Base-by-base conservation (phyloP, 2,888 invertebrate genomes). In the Drosophila sordidula region DNA sequence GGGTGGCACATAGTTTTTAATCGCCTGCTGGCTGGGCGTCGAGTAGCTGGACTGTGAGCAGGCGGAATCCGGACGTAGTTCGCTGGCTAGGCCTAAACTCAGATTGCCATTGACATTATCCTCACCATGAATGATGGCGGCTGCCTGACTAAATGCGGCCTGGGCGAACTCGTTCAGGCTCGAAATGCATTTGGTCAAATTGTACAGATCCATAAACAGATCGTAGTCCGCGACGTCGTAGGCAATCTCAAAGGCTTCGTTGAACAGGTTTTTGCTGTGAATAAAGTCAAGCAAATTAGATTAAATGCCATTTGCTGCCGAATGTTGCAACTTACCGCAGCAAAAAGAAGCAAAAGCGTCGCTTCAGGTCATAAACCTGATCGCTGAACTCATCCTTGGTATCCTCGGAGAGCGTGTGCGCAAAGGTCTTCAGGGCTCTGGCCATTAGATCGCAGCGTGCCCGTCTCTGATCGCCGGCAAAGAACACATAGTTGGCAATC, bases 221-320 rank as follows among this genome's bases (percentile, higher is more conserved):
- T 98, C 98, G 91, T 96, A 96, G 89, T 97, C 97, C 54, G 95
- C 95, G 73, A 98, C 94, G 91, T 98, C 97, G 76, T 97, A 96
- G 0, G 96, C 98, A 65, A 97, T 93, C 62, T 97, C 94, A 87
- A 97, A 95, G 2, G 98, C 97, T 89, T 97, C 97, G 90, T 96
- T 96, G 90, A 95, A 94, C 82, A 95, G 93, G 55, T 95, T 94
- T 76, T 95, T 94, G 70, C 96, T 95, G 79, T 1, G 64, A 52
- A 50, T 6, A 8, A 25, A 9, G 9, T 0, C 5, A 1, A 22
- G 0, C 6, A n/a, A 18, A 26, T 29, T 3, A 9, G 6, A 22
- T 12, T 0, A 49, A 5, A 16, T 14, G 5, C 8, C 39, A 8
- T 39, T 11, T 2, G 6, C 2, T 8, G 6, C 9, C 0, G 11